Evolutionary conservation across 2,797 vertebrate species (phyloP), one percentile per base, ranked within the genome.

Genomic region (Xiphophorus birchmanni): DNA sequence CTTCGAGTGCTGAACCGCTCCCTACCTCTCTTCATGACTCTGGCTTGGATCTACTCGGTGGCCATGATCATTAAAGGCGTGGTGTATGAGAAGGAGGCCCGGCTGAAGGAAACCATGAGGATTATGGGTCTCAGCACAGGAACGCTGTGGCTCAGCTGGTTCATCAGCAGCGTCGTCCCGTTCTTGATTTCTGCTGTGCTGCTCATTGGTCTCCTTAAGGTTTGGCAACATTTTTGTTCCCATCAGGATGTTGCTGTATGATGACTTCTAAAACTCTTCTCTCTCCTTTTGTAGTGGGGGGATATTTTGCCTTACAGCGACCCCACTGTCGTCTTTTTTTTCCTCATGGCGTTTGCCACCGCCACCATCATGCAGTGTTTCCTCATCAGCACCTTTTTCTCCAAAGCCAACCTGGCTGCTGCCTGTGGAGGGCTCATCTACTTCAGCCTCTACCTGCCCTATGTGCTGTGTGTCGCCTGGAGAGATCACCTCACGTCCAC

Each of bases 31-130:
- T 98, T 99, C 91, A 96, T 99, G 96, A 98, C 96, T 0, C 93
- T 98, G 90, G 96, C 97, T 3, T 99, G 97, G 97, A 98, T 98
- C 93, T 98, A 98, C 91, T 97, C 97, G 0, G 97, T 99, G 90
- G 97, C 98, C 17, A 97, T 98, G 96, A 97, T 97, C 73, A 96
- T 98, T 88, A 99, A 98, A 91, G 96, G 96, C 0, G 93, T 99
- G 83, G 98, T 98, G 76, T 97, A 96, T 0, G 98, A 98, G 93
- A 98, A 99, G 91, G 97, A 99, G 88, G 97, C 95, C 0, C 95
- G 97, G 10, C 96, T 98, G 79, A 97, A 97, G 77, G 97, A 97
- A 90, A 97, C 97, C 63, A 97, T 99, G 97, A 96, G 95, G 80
- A 97, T 97, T 29, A 97, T 98, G 97, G 97, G 97, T 35, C 94